Percentiles rank a stretch among this genome's conserved stretches.
phyloP scores from a whole-genome alignment of 2,888 invertebrate genomes.

The Parelbella ahira region DNA sequence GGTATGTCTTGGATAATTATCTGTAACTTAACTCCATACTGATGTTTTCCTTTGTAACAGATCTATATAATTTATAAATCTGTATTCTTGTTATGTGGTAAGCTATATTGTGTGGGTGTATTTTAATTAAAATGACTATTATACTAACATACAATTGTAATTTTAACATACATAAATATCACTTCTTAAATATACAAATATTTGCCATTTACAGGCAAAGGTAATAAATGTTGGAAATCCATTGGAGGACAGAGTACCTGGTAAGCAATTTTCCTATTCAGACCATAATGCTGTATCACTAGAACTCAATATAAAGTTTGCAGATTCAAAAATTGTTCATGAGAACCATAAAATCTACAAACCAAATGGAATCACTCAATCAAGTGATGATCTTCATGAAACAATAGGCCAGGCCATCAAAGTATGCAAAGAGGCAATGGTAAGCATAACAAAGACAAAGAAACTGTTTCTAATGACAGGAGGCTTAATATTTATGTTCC shows the following conservation, averaged over 20 bases:
- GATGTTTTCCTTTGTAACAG: too few relatives aligned
- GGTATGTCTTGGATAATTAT: too few relatives aligned
- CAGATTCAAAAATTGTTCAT: constrained; percentile 34
- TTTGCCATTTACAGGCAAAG: constrained; percentile 47
- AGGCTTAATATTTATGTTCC: constrained; percentile 69
- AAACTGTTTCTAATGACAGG: constrained; percentile 76
- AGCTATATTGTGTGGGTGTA: too few relatives aligned
- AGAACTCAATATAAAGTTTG: constrained; percentile 51
- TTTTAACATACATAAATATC: too few relatives aligned
- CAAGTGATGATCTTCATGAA: constrained; percentile 40
- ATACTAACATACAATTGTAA: too few relatives aligned
- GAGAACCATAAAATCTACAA: constrained; percentile 30
- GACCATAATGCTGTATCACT: constrained; percentile 93
- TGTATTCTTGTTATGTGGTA: too few relatives aligned
- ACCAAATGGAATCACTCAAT: too few relatives aligned
- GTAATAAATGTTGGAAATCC: constrained; percentile 83
- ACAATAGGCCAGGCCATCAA: constrained; percentile 80
- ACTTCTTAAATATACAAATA: too few relatives aligned
- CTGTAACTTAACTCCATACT: too few relatives aligned
- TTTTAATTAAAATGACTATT: too few relatives aligned
- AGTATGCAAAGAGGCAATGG: constrained; percentile 81
- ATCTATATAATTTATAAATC: too few relatives aligned
- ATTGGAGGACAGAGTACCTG: constrained; percentile 86
- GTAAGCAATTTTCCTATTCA: constrained; percentile 87
- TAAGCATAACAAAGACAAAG: constrained; percentile 69